phyloP scores from a whole-genome alignment of 2,113 vertebrate genomes.

The Tenebrosternarchus preto region DNA sequence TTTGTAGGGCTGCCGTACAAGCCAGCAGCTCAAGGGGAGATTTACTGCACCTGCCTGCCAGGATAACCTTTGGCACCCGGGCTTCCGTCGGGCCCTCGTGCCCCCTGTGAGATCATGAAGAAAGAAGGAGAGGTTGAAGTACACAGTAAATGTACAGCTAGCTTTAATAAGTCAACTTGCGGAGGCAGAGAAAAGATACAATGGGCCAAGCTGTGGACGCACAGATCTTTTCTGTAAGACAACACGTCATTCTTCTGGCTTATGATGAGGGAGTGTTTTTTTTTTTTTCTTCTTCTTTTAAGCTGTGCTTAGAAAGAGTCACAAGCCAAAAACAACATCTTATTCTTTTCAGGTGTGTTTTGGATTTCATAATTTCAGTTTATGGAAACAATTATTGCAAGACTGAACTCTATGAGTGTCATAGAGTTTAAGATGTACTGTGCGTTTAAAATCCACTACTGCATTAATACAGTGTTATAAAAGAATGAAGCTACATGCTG shows the following conservation, averaged over 20 bases:
- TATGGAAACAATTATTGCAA: not conserved
- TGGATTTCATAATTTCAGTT: not conserved
- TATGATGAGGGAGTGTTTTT: too few relatives aligned
- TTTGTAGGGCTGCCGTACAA: conserved; percentile 60
- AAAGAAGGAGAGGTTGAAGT: conserved; percentile 45
- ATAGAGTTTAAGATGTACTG: conserved; percentile 13
- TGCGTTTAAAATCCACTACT: not conserved
- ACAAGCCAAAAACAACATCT: not conserved
- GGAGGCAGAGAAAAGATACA: not conserved
- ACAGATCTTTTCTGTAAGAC: conserved; percentile 1
- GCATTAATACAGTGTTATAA: not conserved
- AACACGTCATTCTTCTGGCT: conserved; percentile 1
- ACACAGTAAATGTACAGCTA: not conserved
- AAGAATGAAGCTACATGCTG: not conserved
- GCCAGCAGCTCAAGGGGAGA: conserved; percentile 82
- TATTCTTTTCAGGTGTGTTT: conserved; percentile 9
- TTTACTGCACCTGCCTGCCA: conserved; percentile 99
- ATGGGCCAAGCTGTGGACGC: not conserved
- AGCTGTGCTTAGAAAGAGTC: conserved; percentile 8
- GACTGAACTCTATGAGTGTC: not conserved
- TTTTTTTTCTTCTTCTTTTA: too few relatives aligned
- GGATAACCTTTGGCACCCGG: conserved; percentile 99
- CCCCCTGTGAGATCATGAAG: conserved; percentile 77
- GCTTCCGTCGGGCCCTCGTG: conserved; percentile 85
- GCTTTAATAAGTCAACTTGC: not conserved